Evolutionary conservation across 2,888 invertebrate species (phyloP), one percentile per base, ranked within the genome.

Genomic region (Drosophila gaucha): DNA sequence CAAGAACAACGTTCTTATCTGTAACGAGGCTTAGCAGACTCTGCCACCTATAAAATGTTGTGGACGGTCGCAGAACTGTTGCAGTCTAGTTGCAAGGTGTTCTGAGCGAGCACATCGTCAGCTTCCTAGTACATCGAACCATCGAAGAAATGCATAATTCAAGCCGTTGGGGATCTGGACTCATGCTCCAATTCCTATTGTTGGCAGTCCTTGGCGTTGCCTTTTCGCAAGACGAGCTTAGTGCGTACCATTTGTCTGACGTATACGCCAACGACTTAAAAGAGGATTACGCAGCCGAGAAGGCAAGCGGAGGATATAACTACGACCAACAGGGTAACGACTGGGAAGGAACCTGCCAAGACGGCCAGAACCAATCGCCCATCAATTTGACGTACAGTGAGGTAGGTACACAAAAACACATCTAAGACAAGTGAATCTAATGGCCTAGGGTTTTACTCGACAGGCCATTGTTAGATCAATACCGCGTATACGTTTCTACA

Each of bases 401-500:
- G 16, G 85, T 80, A 31, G 71, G 70, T 71, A 41, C 0, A 6
- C 16, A 14, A 6, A 16, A 14, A 3, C 10, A 0, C 1, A 1
- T 10, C 2, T 1, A 12, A 6, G 16, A 16, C 0, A 9, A 1
- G 4, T 0, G 2, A n/a, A 18, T 0, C 16, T 31, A 10, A 9
- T 6, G 2, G 1, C 1, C 2, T 1, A 6, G 6, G 6, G 1
- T 4, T 12, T 10, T 12, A 8, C 9, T n/a, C 8, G 3, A 5
- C 36, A 89, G 89, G 38, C 77, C 0, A 38, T 51, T 2, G 1
- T 16, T 0, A 6, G 16, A 1, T 22, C 60, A 1, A 46, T 80
- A 8, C 54, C 59, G 0, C 75, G 76, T 0, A 55, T 90, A 12
- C 56, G 51, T 1, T 90, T 90, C 20, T 12, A 44, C 28, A 94